Evolutionary conservation across 1,140 invertebrate genomes (phyloP), one percentile per base, ranked within the genome.

Genomic region (Phenacoccus solenopsis): DNA sequence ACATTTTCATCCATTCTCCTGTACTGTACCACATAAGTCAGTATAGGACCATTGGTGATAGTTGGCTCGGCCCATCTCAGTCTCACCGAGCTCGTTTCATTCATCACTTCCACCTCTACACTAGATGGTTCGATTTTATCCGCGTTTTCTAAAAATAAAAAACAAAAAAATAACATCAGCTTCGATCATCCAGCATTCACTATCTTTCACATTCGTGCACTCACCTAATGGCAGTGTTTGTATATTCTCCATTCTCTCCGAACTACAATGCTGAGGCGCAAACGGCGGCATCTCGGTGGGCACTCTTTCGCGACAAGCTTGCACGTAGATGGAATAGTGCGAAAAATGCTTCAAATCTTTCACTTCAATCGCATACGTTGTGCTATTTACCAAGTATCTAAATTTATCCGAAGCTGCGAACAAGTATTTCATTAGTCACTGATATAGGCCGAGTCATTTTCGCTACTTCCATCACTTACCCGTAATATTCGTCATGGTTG

Each of bases 11-110:
- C 86, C 0, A 87, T 76, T 70, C 83, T 80, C 70, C 82, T 83
- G 74, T 91, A 90, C 73, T 87, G 84, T 27, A 97, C 86, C 68
- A 87, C 84, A 78, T 94, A 96, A 0, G 86, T 86, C 3, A 94
- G 82, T 57, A 96, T 88, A 27, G 90, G 81, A 0, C 93, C 91
- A 78, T 98, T 98, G 0, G 93, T 92, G 70, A 86, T 78, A n/a
- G 75, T 69, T 0, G 94, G 94, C 74, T 89, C 86, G 0, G 84
- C 78, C 94, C 94, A 98, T 10, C 74, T 78, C n/a, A 86, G 61
- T 27, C 68, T 70, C 10, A 75, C 73, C 32, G n/a, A 21, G 57
- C 28, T 73, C 38, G 68, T 74, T 22, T 74, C 72, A 70, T 77
- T 76, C 28, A 72, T 67, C 20, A 73, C 59, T 68, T 76, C 73